Percentiles rank a stretch among this genome's conserved stretches.
These are phyloP conservation scores for Enteromius thamalakanensis DNA, from an alignment of 2,797 vertebrate genomes.

Conservation along the genomic window DNA sequence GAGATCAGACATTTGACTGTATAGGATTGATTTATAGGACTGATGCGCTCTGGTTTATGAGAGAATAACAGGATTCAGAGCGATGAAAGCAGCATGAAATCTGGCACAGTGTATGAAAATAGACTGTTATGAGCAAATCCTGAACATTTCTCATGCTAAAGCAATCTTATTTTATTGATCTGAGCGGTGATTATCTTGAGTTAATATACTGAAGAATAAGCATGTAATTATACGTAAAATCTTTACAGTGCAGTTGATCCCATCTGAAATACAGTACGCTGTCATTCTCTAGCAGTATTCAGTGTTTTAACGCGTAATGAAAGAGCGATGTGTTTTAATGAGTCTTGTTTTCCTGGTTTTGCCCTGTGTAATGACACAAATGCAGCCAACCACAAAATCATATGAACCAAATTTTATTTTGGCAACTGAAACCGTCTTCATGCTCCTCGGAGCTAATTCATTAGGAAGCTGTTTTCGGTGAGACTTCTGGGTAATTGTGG, in stretches of 20 bases:
- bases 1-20: not conserved
- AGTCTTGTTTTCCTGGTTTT: conserved; percentile 39
- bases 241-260: not conserved
- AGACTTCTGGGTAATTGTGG: conserved; percentile 22
- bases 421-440: conserved; percentile 1
- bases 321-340: not conserved
- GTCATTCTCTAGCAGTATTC: not conserved
- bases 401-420: conserved; percentile 23
- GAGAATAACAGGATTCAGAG: not conserved
- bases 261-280: not conserved
- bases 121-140: not conserved
- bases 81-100: conserved; percentile 6
- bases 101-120: not conserved
- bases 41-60: not conserved
- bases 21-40: not conserved
- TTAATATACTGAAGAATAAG: conserved; percentile 4
- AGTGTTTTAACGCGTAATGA: not conserved
- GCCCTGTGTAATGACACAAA: conserved; percentile 43
- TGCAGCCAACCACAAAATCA: conserved; percentile 40
- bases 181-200: not conserved
- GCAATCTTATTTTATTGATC: not conserved
- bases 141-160: not conserved
- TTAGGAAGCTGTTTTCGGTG: conserved; percentile 1
- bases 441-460: conserved; percentile 22
- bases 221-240: not conserved